Percentiles rank a stretch among this genome's conserved stretches.
phyloP scores from a whole-genome alignment of 2,113 vertebrate species.

The Psittacara wagleri region DNA sequence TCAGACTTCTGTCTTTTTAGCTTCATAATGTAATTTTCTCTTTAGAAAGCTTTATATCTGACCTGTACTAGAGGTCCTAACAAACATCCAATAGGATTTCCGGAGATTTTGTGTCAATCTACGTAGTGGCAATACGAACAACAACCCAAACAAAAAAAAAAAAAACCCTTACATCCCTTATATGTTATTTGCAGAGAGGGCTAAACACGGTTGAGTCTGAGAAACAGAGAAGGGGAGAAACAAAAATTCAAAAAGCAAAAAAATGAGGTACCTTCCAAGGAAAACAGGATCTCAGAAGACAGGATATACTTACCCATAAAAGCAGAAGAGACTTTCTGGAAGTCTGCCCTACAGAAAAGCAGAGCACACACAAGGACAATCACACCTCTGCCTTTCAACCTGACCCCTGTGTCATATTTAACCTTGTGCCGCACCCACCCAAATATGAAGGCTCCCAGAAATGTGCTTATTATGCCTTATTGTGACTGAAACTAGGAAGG shows the following conservation, averaged over 20 bases:
- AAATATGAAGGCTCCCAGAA: neutral
- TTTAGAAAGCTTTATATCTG: neutral
- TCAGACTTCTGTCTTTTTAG: neutral
- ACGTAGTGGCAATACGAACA: neutral
- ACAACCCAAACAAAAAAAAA: neutral
- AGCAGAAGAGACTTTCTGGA: neutral
- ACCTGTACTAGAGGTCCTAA: neutral
- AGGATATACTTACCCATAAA: neutral
- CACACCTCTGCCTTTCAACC: neutral
- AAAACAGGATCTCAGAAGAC: neutral
- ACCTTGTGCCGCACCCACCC: accelerated
- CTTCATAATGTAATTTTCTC: neutral
- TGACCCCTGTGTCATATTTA: neutral
- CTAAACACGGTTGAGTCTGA: neutral
- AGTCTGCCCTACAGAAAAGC: neutral
- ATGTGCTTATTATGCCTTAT: neutral
- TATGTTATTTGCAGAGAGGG: neutral
- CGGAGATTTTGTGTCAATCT: neutral
- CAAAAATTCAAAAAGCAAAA: neutral
- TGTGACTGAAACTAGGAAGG: neutral
- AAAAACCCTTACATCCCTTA: neutral
- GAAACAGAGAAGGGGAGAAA: neutral
- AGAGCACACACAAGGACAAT: neutral
- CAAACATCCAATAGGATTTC: neutral
- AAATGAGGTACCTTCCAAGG: neutral